These are phyloP conservation scores for Seriola dumerili DNA, from an alignment of 2,113 vertebrate genomes.

Conservation along the genomic window DNA sequence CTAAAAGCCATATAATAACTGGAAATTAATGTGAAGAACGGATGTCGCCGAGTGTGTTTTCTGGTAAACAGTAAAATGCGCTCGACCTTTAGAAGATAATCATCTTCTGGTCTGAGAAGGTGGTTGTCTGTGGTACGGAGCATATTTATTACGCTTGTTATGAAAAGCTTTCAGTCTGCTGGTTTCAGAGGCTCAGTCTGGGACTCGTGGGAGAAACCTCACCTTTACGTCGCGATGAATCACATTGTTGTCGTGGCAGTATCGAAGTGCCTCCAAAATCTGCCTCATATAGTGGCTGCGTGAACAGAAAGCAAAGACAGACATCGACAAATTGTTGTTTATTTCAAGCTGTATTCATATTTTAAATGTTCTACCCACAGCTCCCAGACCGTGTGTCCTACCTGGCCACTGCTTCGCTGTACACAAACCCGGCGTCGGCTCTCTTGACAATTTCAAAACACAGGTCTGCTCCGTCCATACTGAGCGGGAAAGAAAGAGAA, in stretches of 20 bases:
- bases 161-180: not conserved
- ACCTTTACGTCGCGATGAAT: constrained; percentile 98
- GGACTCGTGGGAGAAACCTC: constrained; percentile 55
- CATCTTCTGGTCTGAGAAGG: not conserved
- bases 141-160: not conserved
- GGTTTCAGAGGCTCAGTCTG: not conserved
- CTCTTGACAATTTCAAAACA: constrained; percentile 96
- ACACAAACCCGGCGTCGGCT: constrained; percentile 96
- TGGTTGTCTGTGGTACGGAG: not conserved
- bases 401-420: constrained; percentile 97
- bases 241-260: constrained; percentile 98
- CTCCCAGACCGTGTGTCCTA: constrained; percentile 64
- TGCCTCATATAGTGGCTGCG: constrained; percentile 96
- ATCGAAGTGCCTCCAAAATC: constrained; percentile 95
- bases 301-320: constrained; percentile 12
- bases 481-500: constrained; percentile 60
- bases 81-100: not conserved
- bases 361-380: not conserved
- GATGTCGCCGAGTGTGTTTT: not conserved
- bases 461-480: constrained; percentile 96
- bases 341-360: constrained; percentile 20
- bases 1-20: not conserved
- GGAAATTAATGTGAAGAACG: not conserved
- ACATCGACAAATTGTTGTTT: not conserved
- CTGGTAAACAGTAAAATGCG: not conserved